These are phyloP conservation scores for Cerceris ruficornis DNA, from an alignment of 2,888 invertebrate species.

Conservation along the genomic window DNA sequence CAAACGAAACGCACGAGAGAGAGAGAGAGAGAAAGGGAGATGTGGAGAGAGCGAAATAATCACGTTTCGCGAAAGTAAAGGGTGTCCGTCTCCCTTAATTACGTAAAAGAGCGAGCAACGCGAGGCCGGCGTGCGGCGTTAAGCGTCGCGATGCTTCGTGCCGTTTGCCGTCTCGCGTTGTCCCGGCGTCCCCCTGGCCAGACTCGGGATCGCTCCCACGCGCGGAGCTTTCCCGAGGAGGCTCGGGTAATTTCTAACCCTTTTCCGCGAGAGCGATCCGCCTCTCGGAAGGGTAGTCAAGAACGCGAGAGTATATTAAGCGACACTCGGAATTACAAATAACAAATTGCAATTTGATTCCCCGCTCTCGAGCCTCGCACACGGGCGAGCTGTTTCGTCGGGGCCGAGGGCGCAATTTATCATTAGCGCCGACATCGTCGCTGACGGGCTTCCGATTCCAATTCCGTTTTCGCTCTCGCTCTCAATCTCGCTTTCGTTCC, in stretches of 20 bases:
- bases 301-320: constrained; percentile 79
- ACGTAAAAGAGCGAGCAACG: constrained; percentile 19
- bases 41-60: constrained; percentile 23
- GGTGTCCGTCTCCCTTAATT: constrained; percentile 46
- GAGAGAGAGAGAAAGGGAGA: neutral
- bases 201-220: constrained; percentile 55
- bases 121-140: neutral
- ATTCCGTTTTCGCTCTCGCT: constrained; percentile 43
- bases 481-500: neutral
- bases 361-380: constrained; percentile 66
- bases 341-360: constrained; percentile 82
- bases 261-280: constrained; percentile 50
- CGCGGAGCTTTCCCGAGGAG: constrained; percentile 60
- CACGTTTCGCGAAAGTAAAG: constrained; percentile 26
- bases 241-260: constrained; percentile 75
- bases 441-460: constrained; percentile 71
- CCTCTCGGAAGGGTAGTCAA: constrained; percentile 59
- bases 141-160: constrained; percentile 13
- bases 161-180: constrained; percentile 21
- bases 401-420: constrained; percentile 81
- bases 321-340: constrained; percentile 82
- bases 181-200: constrained; percentile 19
- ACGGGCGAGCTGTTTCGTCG: constrained; percentile 53
- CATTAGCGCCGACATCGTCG: constrained; percentile 81
- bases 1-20: neutral